A percentile compares a stretch with the other conserved stretches of the same genome.
phyloP scores from a whole-genome alignment of 2,888 invertebrate genomes.

The Aporophyla lueneburgensis region DNA sequence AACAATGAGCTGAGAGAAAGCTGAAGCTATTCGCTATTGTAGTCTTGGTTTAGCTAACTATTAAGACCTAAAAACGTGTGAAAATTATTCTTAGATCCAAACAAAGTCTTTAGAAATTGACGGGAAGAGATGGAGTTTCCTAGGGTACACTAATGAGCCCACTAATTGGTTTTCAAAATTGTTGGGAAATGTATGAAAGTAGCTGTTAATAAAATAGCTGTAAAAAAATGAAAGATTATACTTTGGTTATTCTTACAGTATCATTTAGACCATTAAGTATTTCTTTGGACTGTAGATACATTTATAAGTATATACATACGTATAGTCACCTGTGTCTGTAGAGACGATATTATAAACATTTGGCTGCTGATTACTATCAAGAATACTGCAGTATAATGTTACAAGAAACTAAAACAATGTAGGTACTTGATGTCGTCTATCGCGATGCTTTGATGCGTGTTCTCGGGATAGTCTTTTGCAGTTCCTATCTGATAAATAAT shows the following conservation, averaged over 20 bases:
- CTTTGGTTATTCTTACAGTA: not conserved
- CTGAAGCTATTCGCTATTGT: slow-evolving; percentile 1
- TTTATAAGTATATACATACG: no score
- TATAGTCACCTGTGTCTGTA: not conserved
- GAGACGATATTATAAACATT: not conserved
- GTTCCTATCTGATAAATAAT: not conserved
- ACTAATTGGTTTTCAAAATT: not conserved
- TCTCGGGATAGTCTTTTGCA: not conserved
- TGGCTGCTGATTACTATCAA: not conserved
- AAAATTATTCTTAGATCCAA: not conserved
- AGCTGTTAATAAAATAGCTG: not conserved
- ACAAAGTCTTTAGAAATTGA: slow-evolving; percentile 1
- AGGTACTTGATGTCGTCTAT: not conserved
- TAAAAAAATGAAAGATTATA: not conserved
- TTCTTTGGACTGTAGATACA: not conserved
- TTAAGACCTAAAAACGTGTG: slow-evolving; percentile 26
- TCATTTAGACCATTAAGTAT: not conserved
- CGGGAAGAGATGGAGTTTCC: not conserved
- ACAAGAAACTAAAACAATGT: not conserved
- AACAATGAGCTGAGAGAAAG: slow-evolving; percentile 37
- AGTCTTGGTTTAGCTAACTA: slow-evolving; percentile 15
- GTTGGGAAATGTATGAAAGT: not conserved
- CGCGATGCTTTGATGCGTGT: not conserved
- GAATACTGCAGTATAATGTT: not conserved
- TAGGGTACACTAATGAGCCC: slow-evolving; percentile 12